phyloP scores from a whole-genome alignment of 2,888 invertebrate species.

The Philaethria dido region DNA sequence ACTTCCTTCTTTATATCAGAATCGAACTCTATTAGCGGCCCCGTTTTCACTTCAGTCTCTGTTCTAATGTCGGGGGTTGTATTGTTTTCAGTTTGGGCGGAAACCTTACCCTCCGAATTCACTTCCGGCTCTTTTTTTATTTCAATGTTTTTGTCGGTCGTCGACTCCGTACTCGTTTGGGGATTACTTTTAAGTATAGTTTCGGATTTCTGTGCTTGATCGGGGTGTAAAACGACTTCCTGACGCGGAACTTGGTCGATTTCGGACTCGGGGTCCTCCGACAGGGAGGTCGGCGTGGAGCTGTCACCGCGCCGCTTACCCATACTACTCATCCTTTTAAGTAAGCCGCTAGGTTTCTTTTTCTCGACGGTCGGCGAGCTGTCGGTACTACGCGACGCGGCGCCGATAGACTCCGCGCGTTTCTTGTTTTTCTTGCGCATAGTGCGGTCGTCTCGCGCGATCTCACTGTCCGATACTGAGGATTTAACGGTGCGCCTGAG shows the following conservation, averaged over 20 bases:
- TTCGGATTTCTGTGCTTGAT: constrained; percentile 24
- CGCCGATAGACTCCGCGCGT: constrained; percentile 67
- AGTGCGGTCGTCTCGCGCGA: constrained; percentile 77
- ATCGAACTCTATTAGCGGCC: not conserved
- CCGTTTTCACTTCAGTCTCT: constrained; percentile 4
- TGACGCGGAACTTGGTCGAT: constrained; percentile 28
- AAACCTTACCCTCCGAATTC: not conserved
- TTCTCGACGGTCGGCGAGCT: constrained; percentile 69
- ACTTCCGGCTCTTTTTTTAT: constrained; percentile 19
- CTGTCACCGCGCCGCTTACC: constrained; percentile 67
- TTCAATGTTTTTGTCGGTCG: constrained; percentile 31
- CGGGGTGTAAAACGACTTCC: constrained; percentile 23
- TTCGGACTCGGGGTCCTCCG: constrained; percentile 41
- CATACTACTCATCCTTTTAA: constrained; percentile 74
- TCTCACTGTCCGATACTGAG: constrained; percentile 78
- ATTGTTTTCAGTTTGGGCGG: constrained; percentile 5
- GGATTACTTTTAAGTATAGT: constrained; percentile 1
- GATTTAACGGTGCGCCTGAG: constrained; percentile 74
- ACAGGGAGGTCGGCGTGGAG: constrained; percentile 51
- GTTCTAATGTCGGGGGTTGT: not conserved
- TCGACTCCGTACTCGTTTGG: constrained; percentile 17
- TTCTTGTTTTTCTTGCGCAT: constrained; percentile 81
- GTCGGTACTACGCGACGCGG: constrained; percentile 63
- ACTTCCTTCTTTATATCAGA: constrained; percentile 1
- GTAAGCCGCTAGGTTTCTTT: constrained; percentile 65